Percentiles rank a stretch among this genome's conserved stretches.
Conservation (phyloP, 2,113 vertebrate species). For the Engystomops pustulosus region DNA sequence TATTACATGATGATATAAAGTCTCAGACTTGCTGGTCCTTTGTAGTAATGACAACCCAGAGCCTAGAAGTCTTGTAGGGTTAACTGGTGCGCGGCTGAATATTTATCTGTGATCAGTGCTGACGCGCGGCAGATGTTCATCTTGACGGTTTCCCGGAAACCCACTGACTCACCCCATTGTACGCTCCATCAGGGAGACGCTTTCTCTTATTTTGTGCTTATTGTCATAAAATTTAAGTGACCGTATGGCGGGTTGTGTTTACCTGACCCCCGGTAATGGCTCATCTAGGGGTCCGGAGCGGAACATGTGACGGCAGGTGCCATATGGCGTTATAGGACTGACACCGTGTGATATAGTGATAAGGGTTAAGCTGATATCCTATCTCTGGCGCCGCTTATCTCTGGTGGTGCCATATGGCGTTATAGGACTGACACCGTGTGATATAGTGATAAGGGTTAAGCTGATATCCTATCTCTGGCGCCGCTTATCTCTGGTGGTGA, state of each 20-base stretch:
- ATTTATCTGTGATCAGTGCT: constrained; percentile 28
- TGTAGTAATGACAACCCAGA: too few species aligned
- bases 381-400: too few species aligned
- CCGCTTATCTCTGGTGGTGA: too few species aligned
- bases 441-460: too few species aligned
- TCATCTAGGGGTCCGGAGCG: not conserved
- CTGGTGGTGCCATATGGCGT: not conserved
- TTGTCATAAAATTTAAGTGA: not conserved
- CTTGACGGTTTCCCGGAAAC: constrained; percentile 43
- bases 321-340: not conserved
- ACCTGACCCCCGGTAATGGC: not conserved
- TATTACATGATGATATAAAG: not conserved
- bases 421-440: too few species aligned
- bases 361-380: too few species aligned
- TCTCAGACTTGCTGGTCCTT: too few species aligned
- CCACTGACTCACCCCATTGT: not conserved
- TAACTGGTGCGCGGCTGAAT: not conserved
- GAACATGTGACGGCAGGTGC: not conserved
- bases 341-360: too few species aligned
- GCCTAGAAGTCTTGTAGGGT: not conserved
- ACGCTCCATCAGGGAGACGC: not conserved
- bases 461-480: too few species aligned
- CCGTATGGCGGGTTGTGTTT: not conserved
- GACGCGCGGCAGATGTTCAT: constrained; percentile 27
- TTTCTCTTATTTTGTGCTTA: not conserved